A percentile compares a stretch with the other conserved stretches of the same genome.
phyloP scores from a whole-genome alignment of 2,113 vertebrate species.

The Pica pica region DNA sequence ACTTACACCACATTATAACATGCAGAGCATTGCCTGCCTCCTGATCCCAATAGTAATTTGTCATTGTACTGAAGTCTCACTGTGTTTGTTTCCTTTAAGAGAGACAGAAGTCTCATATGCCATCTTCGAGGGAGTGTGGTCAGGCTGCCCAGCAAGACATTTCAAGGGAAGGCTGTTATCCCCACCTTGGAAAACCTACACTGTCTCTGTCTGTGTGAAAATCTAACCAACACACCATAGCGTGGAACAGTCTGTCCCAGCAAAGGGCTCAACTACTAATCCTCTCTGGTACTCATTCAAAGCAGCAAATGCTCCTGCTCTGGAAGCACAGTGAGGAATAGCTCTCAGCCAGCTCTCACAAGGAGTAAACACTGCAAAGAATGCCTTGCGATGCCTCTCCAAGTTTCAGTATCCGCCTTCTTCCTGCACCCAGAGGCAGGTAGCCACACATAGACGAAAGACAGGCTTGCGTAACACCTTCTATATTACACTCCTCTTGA shows the following conservation, averaged over 20 bases:
- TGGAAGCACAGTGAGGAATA: neutral
- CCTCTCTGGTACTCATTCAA: neutral
- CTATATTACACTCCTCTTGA: neutral
- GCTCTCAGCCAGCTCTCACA: neutral
- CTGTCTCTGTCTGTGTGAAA: neutral
- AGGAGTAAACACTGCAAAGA: neutral
- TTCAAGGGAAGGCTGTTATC: neutral
- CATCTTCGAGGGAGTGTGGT: neutral
- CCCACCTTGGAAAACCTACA: neutral
- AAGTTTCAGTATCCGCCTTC: neutral
- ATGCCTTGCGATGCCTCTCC: neutral
- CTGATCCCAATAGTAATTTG: neutral
- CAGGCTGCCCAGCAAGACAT: neutral
- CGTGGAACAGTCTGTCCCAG: neutral
- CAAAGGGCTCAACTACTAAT: neutral
- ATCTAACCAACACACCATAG: neutral
- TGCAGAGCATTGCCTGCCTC: constrained; percentile 4
- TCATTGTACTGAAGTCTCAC: neutral
- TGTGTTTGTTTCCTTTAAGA: neutral
- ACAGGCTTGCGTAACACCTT: neutral
- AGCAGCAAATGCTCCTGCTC: neutral
- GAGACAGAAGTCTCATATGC: neutral
- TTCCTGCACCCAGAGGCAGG: neutral
- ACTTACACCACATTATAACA: neutral
- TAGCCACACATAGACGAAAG: neutral